Base-by-base conservation (phyloP, 2,888 invertebrate genomes). In the Ochlodes sylvanus region DNA sequence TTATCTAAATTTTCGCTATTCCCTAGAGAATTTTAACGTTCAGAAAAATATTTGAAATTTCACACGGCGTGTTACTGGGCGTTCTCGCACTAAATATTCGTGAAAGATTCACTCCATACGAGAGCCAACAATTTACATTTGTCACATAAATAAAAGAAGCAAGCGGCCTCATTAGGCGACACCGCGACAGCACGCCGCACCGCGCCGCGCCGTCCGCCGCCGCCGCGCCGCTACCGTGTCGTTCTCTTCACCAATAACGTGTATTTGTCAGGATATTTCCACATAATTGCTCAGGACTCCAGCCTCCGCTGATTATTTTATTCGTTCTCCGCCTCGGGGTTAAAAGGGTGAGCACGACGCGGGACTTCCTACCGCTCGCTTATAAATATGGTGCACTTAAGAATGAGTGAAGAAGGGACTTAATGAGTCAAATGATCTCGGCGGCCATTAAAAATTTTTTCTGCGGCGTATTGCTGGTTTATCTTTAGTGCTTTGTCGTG, bases 101-200 rank as follows among this genome's bases (percentile, higher is more conserved):
- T 81, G 83, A 85, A 87, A 86, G 82, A 87, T 85, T 86, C 81
- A 81, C 81, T 77, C 69, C 72, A 72, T 77, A 72, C 73, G 74
- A 70, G 75, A 73, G 68, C 79, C 77, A 82, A 82, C 84, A 86
- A 89, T 90, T 88, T 88, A 84, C 87, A 90, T 90, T 89, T 87
- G 88, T 89, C 88, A 86, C 86, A 88, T 90, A 89, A 90, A 90
- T 90, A 90, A 88, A 89, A 88, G 87, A 84, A 86, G 86, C 87
- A 83, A 86, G 84, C 79, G 82, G 77, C 80, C 88, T 90, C 90
- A 90, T 90, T 90, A 89, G 87, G 84, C 82, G 82, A 81, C 81
- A 80, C 76, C 73, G 76, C 76, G 78, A 72, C 75, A 71, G 76
- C 78, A 75, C 75, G 76, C 72, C 70, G 73, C 74, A 71, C 74